Conservation (phyloP, 1,140 invertebrate species). For the Paraescarpia echinospica region DNA sequence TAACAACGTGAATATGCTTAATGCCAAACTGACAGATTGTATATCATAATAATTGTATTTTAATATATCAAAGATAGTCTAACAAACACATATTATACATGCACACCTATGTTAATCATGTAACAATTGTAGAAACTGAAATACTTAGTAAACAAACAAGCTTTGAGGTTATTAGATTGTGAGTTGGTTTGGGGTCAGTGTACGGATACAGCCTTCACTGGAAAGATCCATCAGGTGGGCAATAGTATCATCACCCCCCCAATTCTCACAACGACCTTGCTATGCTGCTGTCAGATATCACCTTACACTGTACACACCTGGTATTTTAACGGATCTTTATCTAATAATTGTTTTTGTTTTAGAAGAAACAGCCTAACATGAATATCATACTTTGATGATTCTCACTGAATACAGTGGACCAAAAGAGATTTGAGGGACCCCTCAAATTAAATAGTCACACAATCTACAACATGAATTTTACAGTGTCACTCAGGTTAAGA, state of each 20-base stretch:
- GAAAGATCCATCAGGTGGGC: background rate
- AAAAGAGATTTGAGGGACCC: background rate
- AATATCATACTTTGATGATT: background rate
- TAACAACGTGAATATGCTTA: too few species aligned
- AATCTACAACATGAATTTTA: background rate
- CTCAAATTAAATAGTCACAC: background rate
- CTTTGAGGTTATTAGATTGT: background rate
- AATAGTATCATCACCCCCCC: slow-evolving; percentile 3
- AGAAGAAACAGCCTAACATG: too few species aligned
- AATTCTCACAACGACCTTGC: background rate
- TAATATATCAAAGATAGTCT: too few species aligned
- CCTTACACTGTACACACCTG: too few species aligned
- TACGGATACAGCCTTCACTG: slow-evolving; percentile 2
- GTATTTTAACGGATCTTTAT: too few species aligned
- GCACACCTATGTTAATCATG: too few species aligned
- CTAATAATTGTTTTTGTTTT: too few species aligned
- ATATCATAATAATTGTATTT: background rate
- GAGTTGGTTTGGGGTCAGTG: background rate
- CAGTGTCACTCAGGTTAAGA: background rate
- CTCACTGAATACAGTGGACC: background rate
- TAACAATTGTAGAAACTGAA: background rate
- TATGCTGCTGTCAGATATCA: background rate
- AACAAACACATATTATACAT: too few species aligned
- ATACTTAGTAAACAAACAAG: background rate
- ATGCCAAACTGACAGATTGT: too few species aligned